Evolutionary conservation across 2,888 invertebrate species (phyloP), one percentile per base, ranked within the genome.

Genomic region (Lapara coniferarum): DNA sequence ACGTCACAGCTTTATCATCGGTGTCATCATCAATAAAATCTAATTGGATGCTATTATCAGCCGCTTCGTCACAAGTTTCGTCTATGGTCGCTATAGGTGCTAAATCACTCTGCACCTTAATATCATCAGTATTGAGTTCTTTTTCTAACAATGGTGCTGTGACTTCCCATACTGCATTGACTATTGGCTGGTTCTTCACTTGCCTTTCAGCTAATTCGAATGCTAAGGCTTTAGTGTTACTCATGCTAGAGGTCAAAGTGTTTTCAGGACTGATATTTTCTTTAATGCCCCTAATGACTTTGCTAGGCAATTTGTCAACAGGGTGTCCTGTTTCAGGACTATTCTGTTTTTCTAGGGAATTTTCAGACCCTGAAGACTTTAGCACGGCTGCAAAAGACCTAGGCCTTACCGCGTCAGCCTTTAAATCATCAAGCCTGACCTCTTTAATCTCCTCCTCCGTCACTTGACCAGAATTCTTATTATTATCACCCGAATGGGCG

Each of bases 221-320:
- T 0, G 88, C 90, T 68, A 93, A 72, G 0, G 91, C 86, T 78
- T 89, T 89, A 0, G 91, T 89, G 66, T 89, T 90, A 0, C 87
- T 89, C 85, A 90, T 90, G 67, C 89, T 92, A 0, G 92, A 89
- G 0, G 91, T 94, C 10, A 94, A 72, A 0, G 95, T 95, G 69
- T 95, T 95, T 75, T 95, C 95, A 0, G 95, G 95, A 70, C 95
- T 95, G 1, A 95, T 95, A 77, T 95, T 95, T 77, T 95, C 95
- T 83, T 95, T 95, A 14, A 95, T 95, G 7, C 95, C 94, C 75
- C 94, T 83, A 67, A 95, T 95, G 6, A 95, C 86, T 81, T 95
- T 94, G 67, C 89, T 92, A 0, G 95, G 94, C 69, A 95, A 86
- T 77, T 94, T 94, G 58, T 94, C 93, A 1, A 93, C 87, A 0